Conservation (phyloP, 1,140 invertebrate genomes). For the Diachasmimorpha longicaudata region DNA sequence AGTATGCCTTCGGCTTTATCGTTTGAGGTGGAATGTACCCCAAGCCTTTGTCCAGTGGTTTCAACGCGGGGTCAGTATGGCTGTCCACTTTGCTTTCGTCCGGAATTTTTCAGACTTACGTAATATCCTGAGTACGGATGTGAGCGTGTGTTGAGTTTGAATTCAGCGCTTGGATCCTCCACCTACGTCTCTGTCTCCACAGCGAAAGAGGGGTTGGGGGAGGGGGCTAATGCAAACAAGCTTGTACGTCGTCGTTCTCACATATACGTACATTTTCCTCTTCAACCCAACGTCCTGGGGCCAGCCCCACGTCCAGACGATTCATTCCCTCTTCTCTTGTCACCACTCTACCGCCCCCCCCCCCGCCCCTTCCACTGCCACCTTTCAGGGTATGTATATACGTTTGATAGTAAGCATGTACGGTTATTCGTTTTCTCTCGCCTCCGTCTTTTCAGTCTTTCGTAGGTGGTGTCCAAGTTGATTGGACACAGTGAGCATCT, state of each 20-base stretch:
- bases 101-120: slow-evolving; percentile 54
- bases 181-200: slow-evolving; percentile 25
- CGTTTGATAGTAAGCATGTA: slow-evolving; percentile 3
- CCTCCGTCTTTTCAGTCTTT: background rate
- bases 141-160: background rate
- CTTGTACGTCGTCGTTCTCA: slow-evolving; percentile 26
- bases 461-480: background rate
- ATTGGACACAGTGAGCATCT: slow-evolving; percentile 20
- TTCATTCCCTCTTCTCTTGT: slow-evolving; percentile 26
- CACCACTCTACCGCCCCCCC: slow-evolving; percentile 23
- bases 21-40: slow-evolving; percentile 42
- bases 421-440: background rate
- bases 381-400: slow-evolving; percentile 1
- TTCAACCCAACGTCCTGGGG: background rate
- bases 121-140: slow-evolving; percentile 55
- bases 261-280: background rate
- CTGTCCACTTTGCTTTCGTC: slow-evolving; percentile 51
- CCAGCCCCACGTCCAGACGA: slow-evolving; percentile 8
- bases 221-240: slow-evolving; percentile 40
- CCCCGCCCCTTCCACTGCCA: slow-evolving; percentile 18
- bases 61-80: background rate
- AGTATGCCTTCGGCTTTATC: slow-evolving; percentile 52
- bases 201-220: too few relatives aligned
- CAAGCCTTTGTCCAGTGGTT: slow-evolving; percentile 48
- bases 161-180: slow-evolving; percentile 15